phyloP scores from a whole-genome alignment of 2,797 vertebrate species.

The Ctenosaura bakeri region DNA sequence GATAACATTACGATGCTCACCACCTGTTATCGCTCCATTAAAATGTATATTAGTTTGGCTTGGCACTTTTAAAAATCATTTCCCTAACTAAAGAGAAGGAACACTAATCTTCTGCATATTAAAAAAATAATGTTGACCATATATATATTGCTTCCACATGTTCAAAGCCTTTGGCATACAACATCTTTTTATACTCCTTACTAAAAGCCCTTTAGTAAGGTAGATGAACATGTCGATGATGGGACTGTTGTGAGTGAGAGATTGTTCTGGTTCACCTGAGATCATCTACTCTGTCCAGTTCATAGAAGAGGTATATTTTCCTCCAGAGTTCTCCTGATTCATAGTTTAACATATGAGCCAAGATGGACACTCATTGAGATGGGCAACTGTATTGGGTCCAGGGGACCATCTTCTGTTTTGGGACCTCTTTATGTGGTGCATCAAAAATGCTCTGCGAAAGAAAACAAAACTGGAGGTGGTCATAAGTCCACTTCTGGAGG shows the following conservation, averaged over 20 bases:
- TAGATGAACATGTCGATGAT: too few species aligned
- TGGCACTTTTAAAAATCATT: background rate
- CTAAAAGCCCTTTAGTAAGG: background rate
- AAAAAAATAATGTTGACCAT: too few species aligned
- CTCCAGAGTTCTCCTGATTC: background rate
- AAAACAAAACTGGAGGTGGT: too few species aligned
- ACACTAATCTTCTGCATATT: too few species aligned
- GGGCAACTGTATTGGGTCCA: too few species aligned
- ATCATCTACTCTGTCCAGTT: background rate
- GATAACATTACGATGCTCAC: background rate
- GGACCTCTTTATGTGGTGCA: too few species aligned
- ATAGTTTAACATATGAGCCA: background rate
- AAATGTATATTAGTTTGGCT: background rate
- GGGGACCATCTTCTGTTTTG: too few species aligned
- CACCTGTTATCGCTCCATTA: background rate
- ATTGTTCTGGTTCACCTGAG: background rate
- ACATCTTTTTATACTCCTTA: background rate
- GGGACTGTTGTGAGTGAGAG: background rate
- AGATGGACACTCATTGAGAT: background rate
- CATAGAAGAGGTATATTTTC: background rate
- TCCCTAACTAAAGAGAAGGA: background rate
- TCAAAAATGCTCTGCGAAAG: too few species aligned
- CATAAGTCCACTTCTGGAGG: too few species aligned
- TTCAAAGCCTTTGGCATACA: background rate
- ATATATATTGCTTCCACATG: background rate